Percentiles rank a stretch among this genome's conserved stretches.
phyloP scores from a whole-genome alignment of 30 jellyfish, hydroid and myxozoan species.

The Clytia hemisphaerica region DNA sequence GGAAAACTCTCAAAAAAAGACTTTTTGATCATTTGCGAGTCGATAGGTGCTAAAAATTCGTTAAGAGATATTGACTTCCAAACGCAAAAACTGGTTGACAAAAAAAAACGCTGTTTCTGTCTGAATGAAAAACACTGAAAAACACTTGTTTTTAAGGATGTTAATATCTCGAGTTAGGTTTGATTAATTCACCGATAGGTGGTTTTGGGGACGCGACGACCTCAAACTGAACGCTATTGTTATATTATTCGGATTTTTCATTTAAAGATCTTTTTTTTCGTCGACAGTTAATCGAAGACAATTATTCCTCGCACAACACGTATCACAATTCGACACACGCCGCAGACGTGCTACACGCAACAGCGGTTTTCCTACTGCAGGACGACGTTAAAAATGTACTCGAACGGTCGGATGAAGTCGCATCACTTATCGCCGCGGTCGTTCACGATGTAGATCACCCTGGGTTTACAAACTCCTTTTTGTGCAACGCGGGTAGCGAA shows the following conservation, averaged over 20 bases:
- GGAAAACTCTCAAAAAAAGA: no score
- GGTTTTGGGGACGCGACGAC: no score
- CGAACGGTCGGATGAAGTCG: constrained; percentile 83
- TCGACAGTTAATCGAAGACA: constrained; percentile 83
- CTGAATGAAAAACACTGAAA: no score
- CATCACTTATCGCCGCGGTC: constrained; percentile 91
- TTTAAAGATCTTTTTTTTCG: background rate
- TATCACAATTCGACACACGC: constrained; percentile 97
- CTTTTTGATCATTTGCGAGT: no score
- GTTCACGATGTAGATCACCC: constrained; percentile 98
- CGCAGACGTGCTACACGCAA: constrained; percentile 94
- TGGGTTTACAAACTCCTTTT: constrained; percentile 87
- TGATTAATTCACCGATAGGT: no score
- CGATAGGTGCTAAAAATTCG: no score
- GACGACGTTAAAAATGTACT: constrained; percentile 87
- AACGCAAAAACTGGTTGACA: no score
- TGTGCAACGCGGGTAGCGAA: constrained; percentile 96
- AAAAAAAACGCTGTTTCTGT: no score
- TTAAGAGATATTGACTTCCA: no score
- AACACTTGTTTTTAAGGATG: no score
- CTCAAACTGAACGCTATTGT: no score
- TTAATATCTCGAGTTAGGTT: no score
- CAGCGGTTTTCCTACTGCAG: constrained; percentile 57
- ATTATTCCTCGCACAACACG: constrained; percentile 75
- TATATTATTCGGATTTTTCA: background rate